Percentiles rank a stretch among this genome's conserved stretches.
These are phyloP conservation scores for Crocuta crocuta DNA, from an alignment of 2,113 vertebrate genomes.

Conservation along the genomic window DNA sequence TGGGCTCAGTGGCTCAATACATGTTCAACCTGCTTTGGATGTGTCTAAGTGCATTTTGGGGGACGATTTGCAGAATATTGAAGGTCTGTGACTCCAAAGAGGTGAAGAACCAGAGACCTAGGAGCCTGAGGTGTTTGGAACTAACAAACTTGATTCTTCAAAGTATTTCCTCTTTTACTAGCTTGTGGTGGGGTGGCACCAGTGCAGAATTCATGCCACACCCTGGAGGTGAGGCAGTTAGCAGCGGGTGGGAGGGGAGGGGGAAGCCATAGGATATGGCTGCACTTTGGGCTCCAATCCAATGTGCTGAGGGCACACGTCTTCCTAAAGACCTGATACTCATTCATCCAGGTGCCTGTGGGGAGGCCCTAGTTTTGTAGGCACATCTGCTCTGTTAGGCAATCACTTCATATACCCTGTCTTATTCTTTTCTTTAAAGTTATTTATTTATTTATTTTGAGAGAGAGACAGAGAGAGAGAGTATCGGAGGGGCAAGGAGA, in stretches of 20 bases:
- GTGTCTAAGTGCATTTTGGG: not conserved
- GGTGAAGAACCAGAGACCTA: not conserved
- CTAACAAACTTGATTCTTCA: not conserved
- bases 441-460: no score
- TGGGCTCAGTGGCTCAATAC: not conserved
- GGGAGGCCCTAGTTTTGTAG: not conserved
- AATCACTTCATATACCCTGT: not conserved
- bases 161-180: not conserved
- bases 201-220: not conserved
- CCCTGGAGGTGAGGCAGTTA: not conserved
- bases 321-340: not conserved
- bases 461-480: no score
- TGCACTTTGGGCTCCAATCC: not conserved
- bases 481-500: no score
- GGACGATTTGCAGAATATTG: not conserved
- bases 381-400: not conserved
- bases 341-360: fast-evolving
- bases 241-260: fast-evolving
- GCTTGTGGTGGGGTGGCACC: not conserved
- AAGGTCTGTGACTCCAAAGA: not conserved
- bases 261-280: not conserved
- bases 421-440: no score
- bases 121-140: not conserved
- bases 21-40: not conserved
- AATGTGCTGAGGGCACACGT: not conserved